phyloP scores from a whole-genome alignment of 2,113 vertebrate genomes.

The Neofelis nebulosa region DNA sequence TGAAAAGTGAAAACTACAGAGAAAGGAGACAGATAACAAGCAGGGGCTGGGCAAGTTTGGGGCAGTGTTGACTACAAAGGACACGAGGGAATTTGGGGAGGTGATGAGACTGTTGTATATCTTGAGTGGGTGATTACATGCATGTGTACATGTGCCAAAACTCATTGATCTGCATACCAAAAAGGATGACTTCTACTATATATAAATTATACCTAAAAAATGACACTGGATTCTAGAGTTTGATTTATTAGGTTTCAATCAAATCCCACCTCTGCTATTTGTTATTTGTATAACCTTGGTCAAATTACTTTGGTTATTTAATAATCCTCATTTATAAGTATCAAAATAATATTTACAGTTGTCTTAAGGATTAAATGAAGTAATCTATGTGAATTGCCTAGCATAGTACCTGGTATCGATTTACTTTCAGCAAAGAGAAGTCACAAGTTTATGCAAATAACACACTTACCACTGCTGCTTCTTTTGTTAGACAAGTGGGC shows the following conservation, averaged over 20 bases:
- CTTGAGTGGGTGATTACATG: background rate
- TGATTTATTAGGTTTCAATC: slow-evolving; percentile 1
- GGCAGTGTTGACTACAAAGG: background rate
- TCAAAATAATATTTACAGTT: background rate
- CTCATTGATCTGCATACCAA: background rate
- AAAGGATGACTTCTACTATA: background rate
- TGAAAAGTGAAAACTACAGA: background rate
- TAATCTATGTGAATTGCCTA: background rate
- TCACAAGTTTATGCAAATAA: background rate
- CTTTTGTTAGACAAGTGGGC: background rate
- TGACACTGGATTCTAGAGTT: background rate
- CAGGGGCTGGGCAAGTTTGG: background rate
- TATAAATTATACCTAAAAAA: background rate
- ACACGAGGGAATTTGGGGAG: background rate
- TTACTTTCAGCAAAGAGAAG: slow-evolving; percentile 11
- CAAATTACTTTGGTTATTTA: slow-evolving; percentile 22
- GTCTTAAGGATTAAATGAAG: background rate
- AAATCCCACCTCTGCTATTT: background rate
- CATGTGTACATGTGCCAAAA: background rate
- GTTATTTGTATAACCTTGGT: background rate
- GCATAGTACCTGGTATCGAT: background rate
- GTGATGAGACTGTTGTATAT: background rate
- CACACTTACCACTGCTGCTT: background rate
- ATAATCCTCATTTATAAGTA: background rate
- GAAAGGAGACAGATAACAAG: background rate